phyloP scores from a whole-genome alignment of 1,140 invertebrate genomes.

The Pseudoatta argentina region DNA sequence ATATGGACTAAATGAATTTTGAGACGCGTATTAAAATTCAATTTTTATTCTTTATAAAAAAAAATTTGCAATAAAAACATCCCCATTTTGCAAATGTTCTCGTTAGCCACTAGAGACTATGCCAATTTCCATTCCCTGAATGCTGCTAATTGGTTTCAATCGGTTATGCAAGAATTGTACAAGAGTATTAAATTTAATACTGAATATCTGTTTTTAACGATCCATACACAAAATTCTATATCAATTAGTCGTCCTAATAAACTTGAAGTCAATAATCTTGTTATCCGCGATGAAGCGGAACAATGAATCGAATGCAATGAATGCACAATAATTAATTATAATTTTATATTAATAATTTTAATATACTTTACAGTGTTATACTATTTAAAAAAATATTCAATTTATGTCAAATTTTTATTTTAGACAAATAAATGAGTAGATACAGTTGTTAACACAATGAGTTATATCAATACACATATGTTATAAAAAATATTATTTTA shows the following conservation, averaged over 20 bases:
- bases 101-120: neutral
- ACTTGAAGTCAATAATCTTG: constrained; percentile 15
- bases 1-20: neutral
- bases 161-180: constrained; percentile 21
- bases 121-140: neutral
- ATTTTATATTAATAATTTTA: neutral
- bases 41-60: constrained; percentile 9
- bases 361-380: constrained; percentile 1
- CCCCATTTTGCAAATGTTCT: neutral
- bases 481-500: neutral
- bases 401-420: constrained; percentile 11
- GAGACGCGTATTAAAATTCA: neutral
- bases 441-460: neutral
- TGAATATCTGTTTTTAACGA: constrained; percentile 29
- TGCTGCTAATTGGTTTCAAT: constrained; percentile 6
- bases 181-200: constrained; percentile 34
- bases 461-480: neutral
- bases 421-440: neutral
- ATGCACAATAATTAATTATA: neutral
- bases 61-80: neutral
- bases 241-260: neutral
- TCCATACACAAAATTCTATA: neutral
- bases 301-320: neutral
- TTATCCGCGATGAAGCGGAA: neutral
- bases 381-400: neutral